Evolutionary conservation across 2,888 invertebrate species (phyloP).

Genomic region (Polyploca ridens): DNA sequence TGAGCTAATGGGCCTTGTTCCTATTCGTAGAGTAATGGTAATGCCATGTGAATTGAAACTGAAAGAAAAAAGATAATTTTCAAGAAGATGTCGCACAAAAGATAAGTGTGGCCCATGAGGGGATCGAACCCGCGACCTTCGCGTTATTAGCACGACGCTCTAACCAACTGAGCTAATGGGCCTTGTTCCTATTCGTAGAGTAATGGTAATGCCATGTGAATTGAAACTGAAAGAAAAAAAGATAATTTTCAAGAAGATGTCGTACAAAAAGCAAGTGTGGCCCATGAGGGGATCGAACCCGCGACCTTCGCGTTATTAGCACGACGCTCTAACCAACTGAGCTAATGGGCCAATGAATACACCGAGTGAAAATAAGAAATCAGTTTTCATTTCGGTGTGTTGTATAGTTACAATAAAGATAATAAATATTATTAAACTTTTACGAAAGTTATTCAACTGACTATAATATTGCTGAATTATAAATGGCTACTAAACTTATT

Average conservation of each 20-base stretch:
- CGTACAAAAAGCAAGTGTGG: conserved; percentile 21
- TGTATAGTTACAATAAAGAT: background rate
- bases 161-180: conserved; percentile 50
- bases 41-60: background rate
- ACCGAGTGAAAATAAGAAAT: background rate
- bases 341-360: conserved; percentile 35
- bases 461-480: background rate
- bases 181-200: conserved; percentile 10
- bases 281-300: conserved; percentile 38
- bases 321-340: conserved; percentile 25
- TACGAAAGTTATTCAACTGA: background rate
- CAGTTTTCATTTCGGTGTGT: background rate
- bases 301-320: conserved; percentile 25
- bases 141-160: conserved; percentile 57
- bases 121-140: conserved; percentile 61
- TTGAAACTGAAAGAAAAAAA: no score
- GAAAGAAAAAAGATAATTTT: no score
- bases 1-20: conserved; percentile 43
- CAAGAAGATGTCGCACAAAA: conserved; percentile 11
- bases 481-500: background rate
- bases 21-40: background rate
- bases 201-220: background rate
- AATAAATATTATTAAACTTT: background rate
- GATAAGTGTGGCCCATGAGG: conserved; percentile 50
- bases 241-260: no score